phyloP scores from a whole-genome alignment of 2,113 vertebrate genomes.

The Tragelaphus imberbis region DNA sequence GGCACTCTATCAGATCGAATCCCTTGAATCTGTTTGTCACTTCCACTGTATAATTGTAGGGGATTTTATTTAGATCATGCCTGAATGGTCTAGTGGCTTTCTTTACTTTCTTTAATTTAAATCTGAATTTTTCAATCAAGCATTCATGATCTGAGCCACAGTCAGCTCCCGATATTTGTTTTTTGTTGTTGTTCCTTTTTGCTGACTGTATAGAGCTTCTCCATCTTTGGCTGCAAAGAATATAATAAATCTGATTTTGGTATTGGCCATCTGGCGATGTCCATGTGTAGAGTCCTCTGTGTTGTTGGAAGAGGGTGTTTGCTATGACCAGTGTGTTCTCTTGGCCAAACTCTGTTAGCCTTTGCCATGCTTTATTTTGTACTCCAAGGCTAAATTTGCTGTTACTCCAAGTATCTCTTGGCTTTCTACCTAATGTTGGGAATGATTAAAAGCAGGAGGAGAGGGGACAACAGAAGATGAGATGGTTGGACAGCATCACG shows the following conservation, averaged over 20 bases:
- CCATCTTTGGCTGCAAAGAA: not conserved
- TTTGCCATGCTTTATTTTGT: not conserved
- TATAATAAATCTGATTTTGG: not conserved
- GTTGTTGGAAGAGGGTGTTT: not conserved
- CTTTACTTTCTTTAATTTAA: not conserved
- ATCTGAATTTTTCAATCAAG: not conserved
- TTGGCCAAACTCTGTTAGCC: not conserved
- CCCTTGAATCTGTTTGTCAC: not conserved
- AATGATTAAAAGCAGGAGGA: not conserved
- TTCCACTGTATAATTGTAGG: not conserved
- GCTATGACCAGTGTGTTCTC: not conserved
- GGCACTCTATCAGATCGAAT: not conserved
- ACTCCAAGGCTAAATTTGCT: not conserved
- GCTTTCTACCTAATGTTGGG: not conserved
- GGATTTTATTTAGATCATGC: not conserved
- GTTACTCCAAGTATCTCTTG: not conserved
- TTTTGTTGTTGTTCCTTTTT: not conserved
- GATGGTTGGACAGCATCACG: not conserved
- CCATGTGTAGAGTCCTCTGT: not conserved
- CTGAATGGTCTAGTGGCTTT: not conserved
- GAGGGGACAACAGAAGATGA: rapidly evolving
- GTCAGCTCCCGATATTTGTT: rapidly evolving
- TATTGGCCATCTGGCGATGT: not conserved
- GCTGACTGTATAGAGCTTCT: not conserved
- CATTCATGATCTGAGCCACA: not conserved